These are phyloP conservation scores for Silurus meridionalis DNA, from an alignment of 2,113 vertebrate species.

Conservation along the genomic window DNA sequence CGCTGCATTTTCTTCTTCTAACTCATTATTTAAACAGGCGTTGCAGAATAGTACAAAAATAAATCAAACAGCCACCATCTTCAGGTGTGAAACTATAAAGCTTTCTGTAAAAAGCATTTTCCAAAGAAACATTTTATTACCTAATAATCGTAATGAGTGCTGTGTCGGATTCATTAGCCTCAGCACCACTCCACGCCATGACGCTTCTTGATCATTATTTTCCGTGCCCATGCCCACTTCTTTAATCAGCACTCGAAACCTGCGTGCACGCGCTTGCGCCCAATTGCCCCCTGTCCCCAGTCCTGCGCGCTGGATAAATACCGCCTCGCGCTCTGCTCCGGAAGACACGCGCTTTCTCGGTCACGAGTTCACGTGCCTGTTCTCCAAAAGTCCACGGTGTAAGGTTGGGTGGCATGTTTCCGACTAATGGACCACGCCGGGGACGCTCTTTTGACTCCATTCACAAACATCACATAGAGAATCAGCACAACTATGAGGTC, in stretches of 20 bases:
- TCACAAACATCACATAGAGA: constrained; percentile 62
- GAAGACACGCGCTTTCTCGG: not conserved
- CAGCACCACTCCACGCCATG: not conserved
- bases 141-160: not conserved
- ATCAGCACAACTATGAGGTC: constrained; percentile 69
- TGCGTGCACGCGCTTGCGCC: constrained; percentile 10
- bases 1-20: not conserved
- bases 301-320: constrained; percentile 22
- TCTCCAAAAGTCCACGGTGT: not conserved
- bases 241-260: not conserved
- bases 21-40: not conserved
- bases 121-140: constrained; percentile 26
- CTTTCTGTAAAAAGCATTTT: constrained; percentile 6
- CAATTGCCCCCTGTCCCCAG: not conserved
- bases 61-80: not conserved
- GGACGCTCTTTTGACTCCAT: constrained; percentile 70
- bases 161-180: not conserved
- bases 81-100: constrained; percentile 13
- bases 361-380: not conserved
- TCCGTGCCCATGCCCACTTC: constrained; percentile 12
- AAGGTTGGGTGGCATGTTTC: constrained; percentile 55
- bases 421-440: constrained; percentile 60
- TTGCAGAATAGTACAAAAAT: not conserved
- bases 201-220: constrained; percentile 24
- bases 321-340: not conserved